A percentile compares a stretch with the other conserved stretches of the same genome.
Evolutionary conservation across 1,140 invertebrate genomes (phyloP).

Genomic region (Drosophila jambulina): DNA sequence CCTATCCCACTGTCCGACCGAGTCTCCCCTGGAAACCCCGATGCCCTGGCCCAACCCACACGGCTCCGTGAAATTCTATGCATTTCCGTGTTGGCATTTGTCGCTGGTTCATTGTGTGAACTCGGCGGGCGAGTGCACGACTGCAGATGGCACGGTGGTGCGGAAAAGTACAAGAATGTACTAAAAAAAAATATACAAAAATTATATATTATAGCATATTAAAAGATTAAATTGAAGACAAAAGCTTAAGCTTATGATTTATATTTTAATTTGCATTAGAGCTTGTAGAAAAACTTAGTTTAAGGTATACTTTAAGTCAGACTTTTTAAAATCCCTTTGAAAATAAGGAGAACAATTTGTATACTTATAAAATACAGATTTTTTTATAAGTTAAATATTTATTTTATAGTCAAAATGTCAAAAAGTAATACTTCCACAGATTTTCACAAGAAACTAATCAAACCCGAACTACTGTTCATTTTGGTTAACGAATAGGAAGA

Average conservation of each 20-base stretch:
- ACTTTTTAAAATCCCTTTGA: neutral
- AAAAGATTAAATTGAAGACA: neutral
- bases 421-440: neutral
- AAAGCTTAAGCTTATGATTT: neutral
- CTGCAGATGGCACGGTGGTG: slow-evolving; percentile 31
- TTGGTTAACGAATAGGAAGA: slow-evolving; percentile 28
- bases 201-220: neutral
- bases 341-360: fast-evolving
- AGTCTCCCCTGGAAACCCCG: neutral
- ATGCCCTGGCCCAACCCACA: slow-evolving; percentile 13
- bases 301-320: neutral
- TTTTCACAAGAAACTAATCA: neutral
- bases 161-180: neutral
- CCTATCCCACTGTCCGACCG: neutral
- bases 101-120: slow-evolving; percentile 71
- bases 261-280: neutral
- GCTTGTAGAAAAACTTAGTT: too few relatives aligned
- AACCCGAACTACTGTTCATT: slow-evolving; percentile 19
- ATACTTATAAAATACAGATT: neutral
- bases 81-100: slow-evolving; percentile 82
- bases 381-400: neutral
- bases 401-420: too few relatives aligned
- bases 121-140: slow-evolving; percentile 35
- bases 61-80: slow-evolving; percentile 72
- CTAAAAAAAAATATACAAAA: neutral